Evolutionary conservation across 1,140 invertebrate species (phyloP).

Genomic region (Tetraneura akinire): DNA sequence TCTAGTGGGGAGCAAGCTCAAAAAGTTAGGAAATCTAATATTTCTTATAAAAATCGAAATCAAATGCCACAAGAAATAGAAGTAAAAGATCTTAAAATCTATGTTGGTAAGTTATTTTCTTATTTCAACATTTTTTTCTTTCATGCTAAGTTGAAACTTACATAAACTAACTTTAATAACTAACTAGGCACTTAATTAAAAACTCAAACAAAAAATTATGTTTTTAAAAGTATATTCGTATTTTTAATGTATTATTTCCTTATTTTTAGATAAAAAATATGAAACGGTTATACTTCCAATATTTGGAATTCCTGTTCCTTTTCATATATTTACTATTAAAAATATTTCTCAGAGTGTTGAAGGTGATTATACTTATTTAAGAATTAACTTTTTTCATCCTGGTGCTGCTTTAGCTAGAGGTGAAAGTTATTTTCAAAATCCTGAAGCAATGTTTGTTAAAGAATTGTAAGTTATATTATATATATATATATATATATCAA

Average conservation of each 20-base stretch:
- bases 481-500: too few species aligned
- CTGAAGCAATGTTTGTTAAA: constrained; percentile 96
- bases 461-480: constrained; percentile 81
- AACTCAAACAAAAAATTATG: too few species aligned
- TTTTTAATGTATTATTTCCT: neutral
- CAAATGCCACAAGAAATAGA: constrained; percentile 93
- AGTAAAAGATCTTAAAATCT: constrained; percentile 91
- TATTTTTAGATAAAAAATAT: constrained; percentile 85
- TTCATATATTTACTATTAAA: constrained; percentile 98
- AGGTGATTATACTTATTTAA: constrained; percentile 97
- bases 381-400: constrained; percentile 99
- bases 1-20: constrained; percentile 83
- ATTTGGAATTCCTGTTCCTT: constrained; percentile 93
- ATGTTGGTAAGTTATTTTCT: constrained; percentile 80
- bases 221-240: too few species aligned
- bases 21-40: constrained; percentile 88
- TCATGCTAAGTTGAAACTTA: too few species aligned
- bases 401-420: constrained; percentile 92
- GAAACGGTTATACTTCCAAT: constrained; percentile 97
- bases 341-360: constrained; percentile 98
- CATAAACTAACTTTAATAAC: too few species aligned
- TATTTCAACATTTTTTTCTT: too few species aligned
- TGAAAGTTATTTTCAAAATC: constrained; percentile 86
- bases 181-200: too few species aligned
- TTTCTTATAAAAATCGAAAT: constrained; percentile 90